A percentile compares a stretch with the other conserved stretches of the same genome.
Evolutionary conservation across 2,113 vertebrate genomes (phyloP).

Genomic region (Saguinus midas): DNA sequence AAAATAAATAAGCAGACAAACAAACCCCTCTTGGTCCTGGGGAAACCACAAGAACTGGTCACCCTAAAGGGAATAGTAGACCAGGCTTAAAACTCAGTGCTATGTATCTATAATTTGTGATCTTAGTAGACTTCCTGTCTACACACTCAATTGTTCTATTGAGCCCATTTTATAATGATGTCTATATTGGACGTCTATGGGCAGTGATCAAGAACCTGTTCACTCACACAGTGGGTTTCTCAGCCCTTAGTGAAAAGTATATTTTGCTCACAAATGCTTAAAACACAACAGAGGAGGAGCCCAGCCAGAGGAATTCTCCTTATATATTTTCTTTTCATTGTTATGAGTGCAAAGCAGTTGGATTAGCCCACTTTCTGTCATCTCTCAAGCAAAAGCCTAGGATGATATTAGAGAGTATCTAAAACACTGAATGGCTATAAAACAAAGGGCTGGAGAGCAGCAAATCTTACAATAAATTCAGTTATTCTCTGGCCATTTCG

Average conservation of each 20-base stretch:
- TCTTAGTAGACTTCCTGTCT: background rate
- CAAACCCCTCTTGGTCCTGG: background rate
- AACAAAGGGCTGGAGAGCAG: background rate
- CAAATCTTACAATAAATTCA: background rate
- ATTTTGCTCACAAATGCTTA: background rate
- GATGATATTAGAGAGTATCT: background rate
- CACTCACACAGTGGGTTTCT: background rate
- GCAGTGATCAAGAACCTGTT: background rate
- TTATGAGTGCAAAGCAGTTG: background rate
- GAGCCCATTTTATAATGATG: background rate
- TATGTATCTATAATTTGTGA: background rate
- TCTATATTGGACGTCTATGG: background rate
- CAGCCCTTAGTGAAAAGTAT: background rate
- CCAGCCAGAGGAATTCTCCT: background rate
- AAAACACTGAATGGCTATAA: background rate
- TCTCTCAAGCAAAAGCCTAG: background rate
- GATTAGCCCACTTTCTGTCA: background rate
- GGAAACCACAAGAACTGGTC: background rate
- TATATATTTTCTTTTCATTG: background rate
- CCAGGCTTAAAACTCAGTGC: background rate
- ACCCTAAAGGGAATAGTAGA: background rate
- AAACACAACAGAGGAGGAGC: background rate
- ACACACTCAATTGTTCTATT: background rate
- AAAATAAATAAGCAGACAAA: background rate
- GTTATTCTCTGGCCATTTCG: background rate